phyloP scores from a whole-genome alignment of 2,113 vertebrate genomes.

The Plecotus auritus region DNA sequence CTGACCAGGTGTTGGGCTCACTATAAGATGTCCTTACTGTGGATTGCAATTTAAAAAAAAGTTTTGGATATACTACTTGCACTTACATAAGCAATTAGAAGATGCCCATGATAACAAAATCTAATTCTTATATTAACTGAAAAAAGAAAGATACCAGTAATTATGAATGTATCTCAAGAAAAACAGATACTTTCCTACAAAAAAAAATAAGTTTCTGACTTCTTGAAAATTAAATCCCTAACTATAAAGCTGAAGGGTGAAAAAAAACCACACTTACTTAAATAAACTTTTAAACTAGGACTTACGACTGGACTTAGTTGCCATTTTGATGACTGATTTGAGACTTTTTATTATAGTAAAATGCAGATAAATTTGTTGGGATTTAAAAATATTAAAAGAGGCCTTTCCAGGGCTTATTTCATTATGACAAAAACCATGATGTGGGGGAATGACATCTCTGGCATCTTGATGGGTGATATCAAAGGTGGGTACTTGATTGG shows the following conservation, averaged over 20 bases:
- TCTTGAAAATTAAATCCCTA: neutral
- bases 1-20: neutral
- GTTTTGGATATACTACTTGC: neutral
- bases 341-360: constrained; percentile 4
- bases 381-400: neutral
- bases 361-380: neutral
- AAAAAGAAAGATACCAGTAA: neutral
- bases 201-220: constrained; percentile 12
- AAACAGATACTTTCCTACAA: neutral
- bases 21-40: neutral
- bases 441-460: neutral
- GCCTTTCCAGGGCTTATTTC: neutral
- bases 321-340: neutral
- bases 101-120: neutral
- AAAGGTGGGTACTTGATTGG: neutral
- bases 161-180: neutral
- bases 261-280: neutral
- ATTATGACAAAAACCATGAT: neutral
- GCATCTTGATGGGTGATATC: neutral
- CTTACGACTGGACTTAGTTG: neutral
- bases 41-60: neutral
- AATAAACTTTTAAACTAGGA: neutral
- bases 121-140: neutral
- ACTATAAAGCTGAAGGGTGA: neutral
- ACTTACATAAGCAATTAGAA: neutral